A percentile compares a stretch with the other conserved stretches of the same genome.
phyloP scores from a whole-genome alignment of 2,797 vertebrate species.

The Argentina silus region DNA sequence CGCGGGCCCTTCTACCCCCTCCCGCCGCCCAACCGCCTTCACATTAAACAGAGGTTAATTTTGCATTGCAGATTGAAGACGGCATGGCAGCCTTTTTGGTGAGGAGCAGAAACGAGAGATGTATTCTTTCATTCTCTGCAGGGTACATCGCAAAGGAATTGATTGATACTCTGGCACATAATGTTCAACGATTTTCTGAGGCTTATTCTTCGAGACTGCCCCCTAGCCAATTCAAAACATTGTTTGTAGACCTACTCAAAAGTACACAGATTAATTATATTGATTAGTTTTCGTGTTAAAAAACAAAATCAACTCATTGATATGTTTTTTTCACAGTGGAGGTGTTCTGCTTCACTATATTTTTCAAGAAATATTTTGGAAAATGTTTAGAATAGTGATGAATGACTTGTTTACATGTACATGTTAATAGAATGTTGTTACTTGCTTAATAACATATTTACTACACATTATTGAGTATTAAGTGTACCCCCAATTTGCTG shows the following conservation, averaged over 20 bases:
- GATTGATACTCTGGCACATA: constrained; percentile 37
- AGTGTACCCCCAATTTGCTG: too few species aligned
- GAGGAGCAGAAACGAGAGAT: constrained; percentile 43
- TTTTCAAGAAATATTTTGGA: neutral
- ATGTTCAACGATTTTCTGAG: constrained; percentile 6
- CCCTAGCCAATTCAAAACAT: neutral
- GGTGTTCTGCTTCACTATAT: neutral
- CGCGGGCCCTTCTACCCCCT: constrained; percentile 6
- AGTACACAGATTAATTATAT: neutral
- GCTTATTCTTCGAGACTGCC: constrained; percentile 6
- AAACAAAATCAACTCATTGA: neutral
- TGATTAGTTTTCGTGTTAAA: neutral
- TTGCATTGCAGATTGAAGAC: constrained; percentile 43
- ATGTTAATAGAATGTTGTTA: too few species aligned
- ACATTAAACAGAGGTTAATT: constrained; percentile 18
- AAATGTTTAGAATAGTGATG: neutral
- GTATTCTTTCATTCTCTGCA: constrained; percentile 42
- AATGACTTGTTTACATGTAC: too few species aligned
- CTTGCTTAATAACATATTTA: too few species aligned
- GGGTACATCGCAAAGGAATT: constrained; percentile 45
- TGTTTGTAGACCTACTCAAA: neutral
- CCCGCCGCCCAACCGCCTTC: neutral
- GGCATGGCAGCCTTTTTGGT: constrained; percentile 21
- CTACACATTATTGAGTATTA: too few species aligned
- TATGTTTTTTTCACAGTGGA: neutral